Evolutionary conservation across 1,140 invertebrate genomes (phyloP), one percentile per base, ranked within the genome.

Genomic region (Lineus longissimus): DNA sequence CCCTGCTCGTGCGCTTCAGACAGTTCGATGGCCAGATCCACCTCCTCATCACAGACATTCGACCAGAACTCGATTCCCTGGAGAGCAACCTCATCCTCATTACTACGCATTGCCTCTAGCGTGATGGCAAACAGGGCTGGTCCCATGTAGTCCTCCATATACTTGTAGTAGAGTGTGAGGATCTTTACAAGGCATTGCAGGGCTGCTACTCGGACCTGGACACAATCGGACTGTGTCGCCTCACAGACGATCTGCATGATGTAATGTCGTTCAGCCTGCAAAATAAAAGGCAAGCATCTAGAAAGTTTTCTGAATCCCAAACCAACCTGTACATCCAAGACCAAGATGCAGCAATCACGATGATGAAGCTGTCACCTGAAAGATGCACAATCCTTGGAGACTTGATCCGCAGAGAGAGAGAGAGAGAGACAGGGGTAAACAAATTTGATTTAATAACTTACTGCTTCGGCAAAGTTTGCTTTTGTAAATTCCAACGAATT

Each of bases 11-110:
- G 84, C 31, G 95, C 95, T 71, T 99, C 97, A 43, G 90, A 89
- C 67, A 92, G 91, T 82, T 98, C 95, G 78, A 97, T 94, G 2
- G 91, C 88, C 66, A 99, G 84, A 83, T 98, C 95, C 29, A 98
- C 93, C 85, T 99, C 97, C 84, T 98, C 97, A 83, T 99, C 97
- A 76, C 96, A 97, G 0, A 99, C 96, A 76, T 97, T 98, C 0
- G 96, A 99, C 97, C 97, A 99, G 84, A 99, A 99, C 82, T 99
- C 97, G 82, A 99, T 99, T 68, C 97, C 97, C 84, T 99, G 97
- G 43, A 99, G 85, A 29, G 94, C 90, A 51, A 99, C 90, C 70
- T 98, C 94, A 84, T 98, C 95, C 62, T 91, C 88, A 47, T 95
- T 92, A 41, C 91, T 94, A 82, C 96, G 97, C 94, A 99, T 99